Conservation (phyloP, 1,140 invertebrate species). For the Sycobia sp. region DNA sequence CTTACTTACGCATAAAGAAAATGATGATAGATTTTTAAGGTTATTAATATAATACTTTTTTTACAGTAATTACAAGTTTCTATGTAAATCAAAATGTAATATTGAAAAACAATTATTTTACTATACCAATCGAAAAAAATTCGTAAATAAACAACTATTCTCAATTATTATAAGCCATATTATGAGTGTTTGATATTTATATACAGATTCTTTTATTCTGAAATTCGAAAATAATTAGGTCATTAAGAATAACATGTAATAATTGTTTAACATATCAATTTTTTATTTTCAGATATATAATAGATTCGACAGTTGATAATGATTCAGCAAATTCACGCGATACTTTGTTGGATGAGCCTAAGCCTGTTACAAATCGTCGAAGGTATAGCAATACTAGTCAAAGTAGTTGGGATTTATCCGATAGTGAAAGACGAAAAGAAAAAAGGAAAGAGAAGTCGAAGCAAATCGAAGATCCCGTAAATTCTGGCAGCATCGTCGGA, state of each 20-base stretch:
- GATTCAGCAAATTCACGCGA: slow-evolving; percentile 57
- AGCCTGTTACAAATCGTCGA: slow-evolving; percentile 45
- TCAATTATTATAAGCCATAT: no score
- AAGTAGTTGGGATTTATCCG: slow-evolving; percentile 56
- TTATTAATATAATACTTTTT: neutral
- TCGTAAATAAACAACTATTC: no score
- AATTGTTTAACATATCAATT: no score
- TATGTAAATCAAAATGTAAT: neutral
- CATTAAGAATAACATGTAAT: no score
- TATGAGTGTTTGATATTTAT: no score
- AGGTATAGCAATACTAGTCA: slow-evolving; percentile 58
- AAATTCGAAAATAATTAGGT: no score
- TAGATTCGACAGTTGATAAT: slow-evolving; percentile 50
- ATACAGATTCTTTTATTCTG: no score
- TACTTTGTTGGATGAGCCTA: slow-evolving; percentile 51
- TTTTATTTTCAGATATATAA: slow-evolving; percentile 48
- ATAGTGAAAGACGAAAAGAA: slow-evolving; percentile 49
- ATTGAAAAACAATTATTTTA: neutral
- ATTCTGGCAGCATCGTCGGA: slow-evolving; percentile 56
- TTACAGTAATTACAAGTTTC: neutral
- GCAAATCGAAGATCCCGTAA: slow-evolving; percentile 51
- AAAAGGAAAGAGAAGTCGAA: slow-evolving; percentile 46
- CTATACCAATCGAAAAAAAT: no score
- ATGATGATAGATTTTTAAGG: slow-evolving; percentile 55
- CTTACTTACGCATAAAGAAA: slow-evolving; percentile 65